phyloP scores from a whole-genome alignment of 2,888 invertebrate genomes.

The Dryomyza anilis region DNA sequence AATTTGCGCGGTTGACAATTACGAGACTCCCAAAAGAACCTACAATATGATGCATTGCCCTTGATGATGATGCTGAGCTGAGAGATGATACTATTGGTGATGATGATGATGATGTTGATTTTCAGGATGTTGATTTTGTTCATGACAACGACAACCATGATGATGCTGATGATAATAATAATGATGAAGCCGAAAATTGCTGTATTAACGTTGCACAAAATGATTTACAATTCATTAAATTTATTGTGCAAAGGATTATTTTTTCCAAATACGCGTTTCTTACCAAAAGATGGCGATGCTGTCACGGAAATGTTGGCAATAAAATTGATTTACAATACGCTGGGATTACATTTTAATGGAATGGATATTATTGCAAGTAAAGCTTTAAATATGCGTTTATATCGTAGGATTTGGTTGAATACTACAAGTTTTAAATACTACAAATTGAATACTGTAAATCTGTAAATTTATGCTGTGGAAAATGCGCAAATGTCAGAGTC shows the following conservation, averaged over 20 bases:
- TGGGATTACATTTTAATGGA: neutral
- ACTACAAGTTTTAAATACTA: too few species aligned
- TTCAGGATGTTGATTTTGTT: neutral
- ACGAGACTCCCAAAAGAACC: neutral
- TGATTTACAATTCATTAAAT: slow-evolving; percentile 8
- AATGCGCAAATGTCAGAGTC: too few species aligned
- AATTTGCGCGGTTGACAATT: neutral
- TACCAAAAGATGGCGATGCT: neutral
- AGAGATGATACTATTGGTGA: neutral
- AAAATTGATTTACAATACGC: neutral
- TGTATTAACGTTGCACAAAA: neutral
- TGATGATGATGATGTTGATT: neutral
- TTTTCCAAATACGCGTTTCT: neutral
- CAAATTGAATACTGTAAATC: too few species aligned
- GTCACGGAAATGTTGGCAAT: neutral
- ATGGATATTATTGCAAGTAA: neutral
- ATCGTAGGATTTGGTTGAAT: neutral
- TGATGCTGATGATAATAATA: too few species aligned
- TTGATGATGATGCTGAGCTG: neutral
- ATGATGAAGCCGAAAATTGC: neutral
- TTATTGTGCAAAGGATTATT: neutral
- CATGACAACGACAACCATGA: too few species aligned
- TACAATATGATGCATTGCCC: neutral
- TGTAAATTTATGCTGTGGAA: too few species aligned
- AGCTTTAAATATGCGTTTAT: neutral